phyloP scores from a whole-genome alignment of 1,140 invertebrate genomes.

The Melitaea cinxia region DNA sequence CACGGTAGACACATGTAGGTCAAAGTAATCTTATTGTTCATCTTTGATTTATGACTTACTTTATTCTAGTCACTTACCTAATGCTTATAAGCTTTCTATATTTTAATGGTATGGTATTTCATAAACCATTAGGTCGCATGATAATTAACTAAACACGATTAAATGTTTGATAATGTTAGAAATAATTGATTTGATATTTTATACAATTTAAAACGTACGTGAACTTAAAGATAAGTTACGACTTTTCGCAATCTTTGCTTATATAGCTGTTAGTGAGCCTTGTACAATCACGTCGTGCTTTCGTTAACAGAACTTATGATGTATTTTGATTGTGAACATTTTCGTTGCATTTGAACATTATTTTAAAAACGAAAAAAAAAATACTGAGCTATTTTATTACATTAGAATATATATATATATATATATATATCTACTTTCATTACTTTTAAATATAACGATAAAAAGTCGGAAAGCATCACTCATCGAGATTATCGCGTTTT shows the following conservation, averaged over 20 bases:
- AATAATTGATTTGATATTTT: constrained; percentile 44
- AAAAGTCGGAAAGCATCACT: constrained; percentile 32
- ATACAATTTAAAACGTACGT: constrained; percentile 47
- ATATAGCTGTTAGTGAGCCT: constrained; percentile 72
- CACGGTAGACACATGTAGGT: constrained; percentile 56
- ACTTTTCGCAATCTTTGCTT: constrained; percentile 70
- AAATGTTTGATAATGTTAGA: constrained; percentile 4
- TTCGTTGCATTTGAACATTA: too few relatives aligned
- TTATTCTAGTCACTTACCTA: constrained; percentile 41
- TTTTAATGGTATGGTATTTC: constrained; percentile 8
- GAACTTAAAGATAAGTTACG: constrained; percentile 67
- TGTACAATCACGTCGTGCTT: constrained; percentile 62
- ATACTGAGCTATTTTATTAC: neutral
- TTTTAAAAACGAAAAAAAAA: neutral
- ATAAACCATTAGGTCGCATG: constrained; percentile 8
- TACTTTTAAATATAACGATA: neutral
- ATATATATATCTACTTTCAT: neutral
- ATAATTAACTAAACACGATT: constrained; percentile 27
- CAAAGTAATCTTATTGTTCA: constrained; percentile 64
- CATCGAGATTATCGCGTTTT: constrained; percentile 52
- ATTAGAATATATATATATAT: neutral
- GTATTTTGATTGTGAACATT: constrained; percentile 1
- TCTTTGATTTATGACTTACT: constrained; percentile 59
- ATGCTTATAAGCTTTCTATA: constrained; percentile 46
- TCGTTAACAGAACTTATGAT: constrained; percentile 48